Base-by-base conservation (phyloP, 1,140 invertebrate species). In the Tetragnatha versicolor region DNA sequence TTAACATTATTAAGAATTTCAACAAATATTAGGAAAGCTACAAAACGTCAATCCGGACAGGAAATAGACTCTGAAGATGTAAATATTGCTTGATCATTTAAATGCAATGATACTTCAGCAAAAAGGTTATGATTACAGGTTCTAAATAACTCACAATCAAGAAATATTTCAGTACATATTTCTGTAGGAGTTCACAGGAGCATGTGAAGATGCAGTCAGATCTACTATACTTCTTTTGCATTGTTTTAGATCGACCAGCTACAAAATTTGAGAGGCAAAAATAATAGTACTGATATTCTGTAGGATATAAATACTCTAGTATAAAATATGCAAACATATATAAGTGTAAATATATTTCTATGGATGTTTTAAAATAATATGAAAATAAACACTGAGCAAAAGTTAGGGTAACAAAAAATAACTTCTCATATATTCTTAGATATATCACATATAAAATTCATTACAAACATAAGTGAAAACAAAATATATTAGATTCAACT, bases 301-400 rank as follows among this genome's bases (percentile, higher is more conserved):
- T 31, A n/a, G 9, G 14, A 58, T 31, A 6, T 58, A 58, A 33
- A 7, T 7, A 33, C 2, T 33, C 20, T 33, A 58, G 4, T 33
- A 31, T 3, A 33, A 58, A 58, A 65, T 42, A 25, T 42, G 25
- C 42, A 42, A 65, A 65, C 39, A 42, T 14, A 42, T 42, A 22
- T 33, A 42, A 14, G 12, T 42, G 42, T 27, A 65, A 5, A 37
- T 17, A 61, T 39, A 25, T 25, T 2, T 65, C n/a, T 65, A 27
- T 7, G 29, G 42, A 33, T 42, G 10, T 25, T 25, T 27, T 25
- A 14, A 42, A 65, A 12, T n/a, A 65, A 65, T 42, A 7, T 42
- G 17, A 42, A 65, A 65, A 65, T 65, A 65, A 42, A 65, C 20
- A 33, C 29, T 58, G 29, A 2, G 35, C 17, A 33, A 33, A 58